Conservation (phyloP, 2,888 invertebrate species). For the Parnassius orleans region DNA sequence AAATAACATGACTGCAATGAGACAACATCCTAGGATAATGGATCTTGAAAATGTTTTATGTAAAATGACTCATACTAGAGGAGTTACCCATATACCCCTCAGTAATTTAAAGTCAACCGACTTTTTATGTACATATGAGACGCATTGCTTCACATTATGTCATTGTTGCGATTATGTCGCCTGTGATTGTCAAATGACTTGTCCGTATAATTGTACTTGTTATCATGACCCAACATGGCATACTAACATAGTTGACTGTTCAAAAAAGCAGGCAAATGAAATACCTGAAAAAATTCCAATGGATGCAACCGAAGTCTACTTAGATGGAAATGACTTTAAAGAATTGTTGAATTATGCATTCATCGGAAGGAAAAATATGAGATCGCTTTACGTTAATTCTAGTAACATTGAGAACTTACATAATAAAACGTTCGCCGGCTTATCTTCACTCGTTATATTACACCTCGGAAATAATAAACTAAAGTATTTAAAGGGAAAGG, state of each 20-base stretch:
- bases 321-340: conserved; percentile 94
- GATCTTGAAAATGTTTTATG: conserved; percentile 94
- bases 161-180: conserved; percentile 98
- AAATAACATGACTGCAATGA: conserved; percentile 90
- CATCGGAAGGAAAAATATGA: conserved; percentile 94
- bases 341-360: conserved; percentile 93
- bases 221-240: conserved; percentile 97
- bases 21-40: conserved; percentile 93
- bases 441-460: conserved; percentile 88
- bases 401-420: conserved; percentile 92
- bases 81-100: conserved; percentile 88
- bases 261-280: conserved; percentile 86
- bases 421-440: conserved; percentile 93
- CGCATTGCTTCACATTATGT: conserved; percentile 95
- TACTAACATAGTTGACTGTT: conserved; percentile 95
- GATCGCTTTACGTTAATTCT: conserved; percentile 91
- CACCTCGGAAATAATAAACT: conserved; percentile 94
- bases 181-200: conserved; percentile 98
- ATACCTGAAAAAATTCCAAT: conserved; percentile 94
- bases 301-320: conserved; percentile 95
- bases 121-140: conserved; percentile 94
- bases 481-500: conserved; percentile 88
- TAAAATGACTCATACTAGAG: conserved; percentile 90
- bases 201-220: conserved; percentile 95
- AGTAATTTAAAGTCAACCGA: conserved; percentile 88